These are phyloP conservation scores for Anniella stebbinsi DNA, from an alignment of 2,797 vertebrate genomes.

Conservation along the genomic window DNA sequence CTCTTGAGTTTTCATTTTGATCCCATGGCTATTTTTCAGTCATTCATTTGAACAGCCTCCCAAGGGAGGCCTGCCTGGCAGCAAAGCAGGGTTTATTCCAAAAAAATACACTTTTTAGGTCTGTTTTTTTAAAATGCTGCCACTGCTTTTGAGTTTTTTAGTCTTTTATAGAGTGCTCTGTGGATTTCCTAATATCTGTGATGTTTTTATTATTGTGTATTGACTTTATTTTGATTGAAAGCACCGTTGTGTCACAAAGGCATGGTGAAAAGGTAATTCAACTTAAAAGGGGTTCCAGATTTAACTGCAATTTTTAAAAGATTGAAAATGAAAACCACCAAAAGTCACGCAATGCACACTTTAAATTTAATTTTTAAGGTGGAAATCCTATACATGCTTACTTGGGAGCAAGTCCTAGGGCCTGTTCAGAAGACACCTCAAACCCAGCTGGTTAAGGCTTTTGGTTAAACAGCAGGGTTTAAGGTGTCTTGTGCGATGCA, in stretches of 20 bases:
- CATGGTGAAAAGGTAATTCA: background rate
- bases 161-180: background rate
- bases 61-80: background rate
- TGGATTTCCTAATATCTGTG: background rate
- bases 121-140: background rate
- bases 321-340: background rate
- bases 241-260: background rate
- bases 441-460: no score
- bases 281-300: background rate
- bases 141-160: background rate
- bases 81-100: slow-evolving; percentile 8
- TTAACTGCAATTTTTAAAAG: slow-evolving; percentile 1
- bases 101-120: background rate
- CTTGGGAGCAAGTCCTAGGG: background rate
- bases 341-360: background rate
- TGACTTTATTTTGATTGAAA: background rate
- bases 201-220: background rate
- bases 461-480: no score
- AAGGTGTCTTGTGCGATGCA: no score
- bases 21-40: slow-evolving; percentile 44
- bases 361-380: slow-evolving; percentile 26
- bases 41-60: slow-evolving; percentile 31
- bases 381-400: background rate
- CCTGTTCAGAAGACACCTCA: no score
- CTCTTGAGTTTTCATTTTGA: slow-evolving; percentile 42